Conservation (phyloP, 2,888 invertebrate genomes). For the Anagyrus pseudococci region DNA sequence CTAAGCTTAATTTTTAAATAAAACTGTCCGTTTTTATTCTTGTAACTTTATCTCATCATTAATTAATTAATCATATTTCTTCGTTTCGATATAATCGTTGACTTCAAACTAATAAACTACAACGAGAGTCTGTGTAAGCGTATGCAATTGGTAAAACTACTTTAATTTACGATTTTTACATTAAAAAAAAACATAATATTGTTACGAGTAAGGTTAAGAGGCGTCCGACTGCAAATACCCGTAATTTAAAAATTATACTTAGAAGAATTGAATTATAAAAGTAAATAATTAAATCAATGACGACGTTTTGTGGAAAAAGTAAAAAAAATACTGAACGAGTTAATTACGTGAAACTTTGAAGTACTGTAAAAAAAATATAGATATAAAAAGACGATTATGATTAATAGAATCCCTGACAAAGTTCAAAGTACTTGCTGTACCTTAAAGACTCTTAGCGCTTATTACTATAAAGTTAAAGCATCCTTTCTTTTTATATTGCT, state of each 20-base stretch:
- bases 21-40: too few species aligned
- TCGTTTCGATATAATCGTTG: too few species aligned
- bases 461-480: not conserved
- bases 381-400: conserved; percentile 19
- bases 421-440: conserved; percentile 41
- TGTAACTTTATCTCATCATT: too few species aligned
- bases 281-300: conserved; percentile 11
- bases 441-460: conserved; percentile 36
- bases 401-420: conserved; percentile 38
- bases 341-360: conserved; percentile 23
- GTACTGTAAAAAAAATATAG: conserved; percentile 33
- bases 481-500: too few species aligned
- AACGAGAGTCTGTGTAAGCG: too few species aligned
- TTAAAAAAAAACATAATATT: too few species aligned
- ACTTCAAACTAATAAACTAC: too few species aligned
- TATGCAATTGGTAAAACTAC: too few species aligned
- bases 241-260: conserved; percentile 30
- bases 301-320: conserved; percentile 4
- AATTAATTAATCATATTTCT: too few species aligned
- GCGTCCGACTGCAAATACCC: conserved; percentile 27
- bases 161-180: too few species aligned
- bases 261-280: conserved; percentile 27
- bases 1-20: too few species aligned
- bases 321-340: conserved; percentile 15
- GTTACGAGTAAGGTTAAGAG: too few species aligned